These are phyloP conservation scores for Cephus pygmeus DNA, from an alignment of 2,888 invertebrate species.

Conservation along the genomic window DNA sequence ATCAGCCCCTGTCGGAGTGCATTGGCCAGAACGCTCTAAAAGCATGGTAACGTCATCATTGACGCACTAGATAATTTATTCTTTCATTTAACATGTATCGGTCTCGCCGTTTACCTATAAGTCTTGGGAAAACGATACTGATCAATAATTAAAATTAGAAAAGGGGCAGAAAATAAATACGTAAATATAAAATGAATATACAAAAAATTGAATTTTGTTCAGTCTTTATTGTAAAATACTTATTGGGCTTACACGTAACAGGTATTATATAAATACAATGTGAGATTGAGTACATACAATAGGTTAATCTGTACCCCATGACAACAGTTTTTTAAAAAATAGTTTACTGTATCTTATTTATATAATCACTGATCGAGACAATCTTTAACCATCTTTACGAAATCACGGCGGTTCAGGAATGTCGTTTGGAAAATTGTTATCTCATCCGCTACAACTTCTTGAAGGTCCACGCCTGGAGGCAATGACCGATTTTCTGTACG, in stretches of 20 bases:
- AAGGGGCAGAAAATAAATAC: too few species aligned
- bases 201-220: not conserved
- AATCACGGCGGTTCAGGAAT: not conserved
- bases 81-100: not conserved
- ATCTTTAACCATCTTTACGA: not conserved
- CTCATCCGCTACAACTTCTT: not conserved
- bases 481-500: not conserved
- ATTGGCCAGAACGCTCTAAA: conserved; percentile 32
- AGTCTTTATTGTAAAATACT: not conserved
- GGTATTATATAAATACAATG: not conserved
- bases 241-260: not conserved
- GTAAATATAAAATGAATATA: not conserved
- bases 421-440: not conserved
- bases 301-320: not conserved
- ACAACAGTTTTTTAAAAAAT: not conserved
- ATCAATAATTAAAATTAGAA: not conserved
- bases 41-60: conserved; percentile 26
- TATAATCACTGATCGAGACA: not conserved
- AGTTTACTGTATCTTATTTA: not conserved
- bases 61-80: not conserved
- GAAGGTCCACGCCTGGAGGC: not conserved
- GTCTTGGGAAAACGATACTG: not conserved
- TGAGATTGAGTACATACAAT: not conserved
- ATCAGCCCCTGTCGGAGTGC: conserved; percentile 41
- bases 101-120: not conserved